Percentiles rank a stretch among this genome's conserved stretches.
Evolutionary conservation across 1,140 invertebrate species (phyloP).

Genomic region (Stegodyphus mimosarum): DNA sequence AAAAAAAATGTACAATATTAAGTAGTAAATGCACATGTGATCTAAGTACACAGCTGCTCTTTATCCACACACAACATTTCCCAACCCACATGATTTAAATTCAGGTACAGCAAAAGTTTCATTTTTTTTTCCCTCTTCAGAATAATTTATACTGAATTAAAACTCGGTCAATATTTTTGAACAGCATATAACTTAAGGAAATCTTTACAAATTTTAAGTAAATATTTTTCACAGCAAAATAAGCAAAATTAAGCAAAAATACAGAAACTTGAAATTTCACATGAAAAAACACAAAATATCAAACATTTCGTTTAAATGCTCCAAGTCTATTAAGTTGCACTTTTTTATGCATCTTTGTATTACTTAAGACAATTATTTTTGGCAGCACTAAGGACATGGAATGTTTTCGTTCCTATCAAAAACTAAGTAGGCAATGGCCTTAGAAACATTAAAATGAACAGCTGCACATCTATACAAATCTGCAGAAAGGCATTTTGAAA

Average conservation of each 20-base stretch:
- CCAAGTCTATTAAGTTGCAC: no score
- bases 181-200: no score
- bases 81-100: constrained; percentile 39
- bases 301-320: no score
- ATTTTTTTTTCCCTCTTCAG: no score
- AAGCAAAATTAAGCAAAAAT: no score
- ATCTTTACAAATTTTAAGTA: no score
- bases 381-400: constrained; percentile 20
- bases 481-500: constrained; percentile 2
- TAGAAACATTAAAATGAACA: not conserved
- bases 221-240: no score
- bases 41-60: constrained; percentile 55
- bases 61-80: constrained; percentile 13
- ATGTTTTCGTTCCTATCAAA: constrained; percentile 20
- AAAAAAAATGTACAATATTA: constrained; percentile 57
- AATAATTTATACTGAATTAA: no score
- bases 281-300: no score
- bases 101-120: not conserved
- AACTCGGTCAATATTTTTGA: not conserved
- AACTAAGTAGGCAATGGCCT: not conserved
- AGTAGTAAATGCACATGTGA: constrained; percentile 57
- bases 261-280: no score
- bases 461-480: not conserved
- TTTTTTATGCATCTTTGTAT: not conserved
- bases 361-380: not conserved